phyloP scores from a whole-genome alignment of 1,140 invertebrate species.

The Zaprionus ghesquierei region DNA sequence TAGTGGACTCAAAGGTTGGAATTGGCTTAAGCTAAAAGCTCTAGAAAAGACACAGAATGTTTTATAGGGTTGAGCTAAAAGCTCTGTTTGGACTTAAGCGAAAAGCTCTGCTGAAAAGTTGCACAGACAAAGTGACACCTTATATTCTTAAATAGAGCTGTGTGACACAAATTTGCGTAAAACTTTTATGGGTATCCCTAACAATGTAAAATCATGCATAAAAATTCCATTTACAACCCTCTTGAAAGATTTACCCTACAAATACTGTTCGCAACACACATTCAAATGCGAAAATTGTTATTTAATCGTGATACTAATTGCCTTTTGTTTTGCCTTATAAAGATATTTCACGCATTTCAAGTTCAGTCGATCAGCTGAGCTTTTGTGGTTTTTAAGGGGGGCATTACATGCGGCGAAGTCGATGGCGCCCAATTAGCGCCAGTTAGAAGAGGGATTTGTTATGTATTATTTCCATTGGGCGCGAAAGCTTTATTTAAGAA shows the following conservation, averaged over 20 bases:
- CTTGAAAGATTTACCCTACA: neutral
- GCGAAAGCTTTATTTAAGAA: slow-evolving; percentile 14
- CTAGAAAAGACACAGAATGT: too few species aligned
- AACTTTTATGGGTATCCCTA: neutral
- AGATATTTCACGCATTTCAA: slow-evolving; percentile 25
- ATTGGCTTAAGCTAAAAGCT: too few species aligned
- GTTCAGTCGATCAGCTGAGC: slow-evolving; percentile 1
- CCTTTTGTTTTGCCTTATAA: neutral
- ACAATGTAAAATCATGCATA: neutral
- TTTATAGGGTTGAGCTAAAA: too few species aligned
- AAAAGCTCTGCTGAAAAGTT: too few species aligned
- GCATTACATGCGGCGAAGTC: neutral
- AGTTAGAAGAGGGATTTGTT: neutral
- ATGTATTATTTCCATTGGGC: slow-evolving; percentile 14
- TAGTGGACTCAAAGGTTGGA: too few species aligned
- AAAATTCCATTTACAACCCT: neutral
- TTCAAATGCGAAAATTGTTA: neutral
- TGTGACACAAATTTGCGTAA: too few species aligned
- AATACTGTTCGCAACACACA: neutral
- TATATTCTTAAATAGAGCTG: too few species aligned
- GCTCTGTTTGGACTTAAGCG: too few species aligned
- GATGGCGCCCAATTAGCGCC: slow-evolving; percentile 21
- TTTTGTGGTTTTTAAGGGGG: slow-evolving; percentile 11
- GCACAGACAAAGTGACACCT: too few species aligned
- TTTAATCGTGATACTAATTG: neutral